Conservation (phyloP, 1,140 invertebrate species). For the Drosophila lacteicornis region DNA sequence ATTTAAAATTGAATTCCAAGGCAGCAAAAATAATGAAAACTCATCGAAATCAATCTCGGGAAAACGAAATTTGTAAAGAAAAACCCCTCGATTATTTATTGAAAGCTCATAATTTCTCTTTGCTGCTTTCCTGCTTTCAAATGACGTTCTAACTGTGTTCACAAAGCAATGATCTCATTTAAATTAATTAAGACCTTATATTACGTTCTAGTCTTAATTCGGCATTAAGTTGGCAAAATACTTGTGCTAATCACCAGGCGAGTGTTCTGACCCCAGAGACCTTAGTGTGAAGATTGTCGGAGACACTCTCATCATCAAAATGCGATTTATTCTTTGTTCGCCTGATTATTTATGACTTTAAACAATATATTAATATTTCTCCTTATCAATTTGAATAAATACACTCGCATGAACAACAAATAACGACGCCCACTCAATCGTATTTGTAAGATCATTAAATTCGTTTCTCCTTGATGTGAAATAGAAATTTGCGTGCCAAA, state of each 20-base stretch:
- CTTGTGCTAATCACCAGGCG: conserved; percentile 17
- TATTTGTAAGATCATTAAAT: conserved; percentile 3
- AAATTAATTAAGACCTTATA: conserved; percentile 35
- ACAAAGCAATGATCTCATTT: conserved; percentile 63
- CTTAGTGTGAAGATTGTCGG: conserved; percentile 24
- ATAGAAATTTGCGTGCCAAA: conserved; percentile 1
- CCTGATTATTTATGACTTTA: conserved; percentile 27
- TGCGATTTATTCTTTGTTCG: conserved; percentile 34
- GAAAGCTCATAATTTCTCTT: conserved; percentile 1
- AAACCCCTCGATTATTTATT: not conserved
- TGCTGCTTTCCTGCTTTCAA: not conserved
- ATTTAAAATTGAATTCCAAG: no score
- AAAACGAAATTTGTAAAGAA: not conserved
- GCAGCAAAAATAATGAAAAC: no score
- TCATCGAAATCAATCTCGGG: no score
- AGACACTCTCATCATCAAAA: not conserved
- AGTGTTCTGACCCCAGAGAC: conserved; percentile 9
- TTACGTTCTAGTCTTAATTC: conserved; percentile 15
- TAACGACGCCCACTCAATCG: conserved; percentile 3
- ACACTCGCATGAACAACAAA: not conserved
- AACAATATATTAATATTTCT: conserved; percentile 16
- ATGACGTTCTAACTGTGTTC: not conserved
- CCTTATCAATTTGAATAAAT: conserved; percentile 26
- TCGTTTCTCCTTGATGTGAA: not conserved
- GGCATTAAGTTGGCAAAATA: not conserved